Evolutionary conservation across 2,888 invertebrate genomes (phyloP).

Genomic region (Apotomis betuletana): DNA sequence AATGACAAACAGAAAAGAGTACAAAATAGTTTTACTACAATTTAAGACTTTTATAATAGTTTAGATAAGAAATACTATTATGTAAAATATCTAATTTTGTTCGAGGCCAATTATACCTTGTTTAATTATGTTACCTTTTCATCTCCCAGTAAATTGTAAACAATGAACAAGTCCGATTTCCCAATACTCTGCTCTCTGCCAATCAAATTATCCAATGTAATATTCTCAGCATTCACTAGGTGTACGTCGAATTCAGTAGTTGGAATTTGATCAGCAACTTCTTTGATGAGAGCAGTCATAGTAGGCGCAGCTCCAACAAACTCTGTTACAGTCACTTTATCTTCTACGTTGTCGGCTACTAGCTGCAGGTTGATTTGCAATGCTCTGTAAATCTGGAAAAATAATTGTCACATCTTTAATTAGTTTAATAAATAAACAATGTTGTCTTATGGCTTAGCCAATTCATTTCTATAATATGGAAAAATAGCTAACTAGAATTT

Average conservation of each 20-base stretch:
- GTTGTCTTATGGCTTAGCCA: too few species aligned
- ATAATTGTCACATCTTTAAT: too few species aligned
- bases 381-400: conserved; percentile 56
- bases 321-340: conserved; percentile 48
- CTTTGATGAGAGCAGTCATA: conserved; percentile 48
- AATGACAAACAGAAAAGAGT: background rate
- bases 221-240: conserved; percentile 26
- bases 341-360: conserved; percentile 53
- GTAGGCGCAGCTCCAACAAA: conserved; percentile 45
- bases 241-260: conserved; percentile 42
- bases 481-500: too few species aligned
- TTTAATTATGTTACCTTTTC: conserved; percentile 51
- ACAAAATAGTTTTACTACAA: too few species aligned
- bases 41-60: too few species aligned
- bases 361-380: conserved; percentile 59
- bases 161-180: conserved; percentile 53
- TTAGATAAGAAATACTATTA: too few species aligned
- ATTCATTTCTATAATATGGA: too few species aligned
- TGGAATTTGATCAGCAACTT: conserved; percentile 44
- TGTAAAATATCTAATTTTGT: too few species aligned
- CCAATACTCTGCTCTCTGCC: conserved; percentile 37
- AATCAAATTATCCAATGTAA: conserved; percentile 33
- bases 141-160: conserved; percentile 54
- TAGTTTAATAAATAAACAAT: too few species aligned
- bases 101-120: too few species aligned